These are phyloP conservation scores for Tachina fera DNA, from an alignment of 2,888 invertebrate genomes.

Conservation along the genomic window DNA sequence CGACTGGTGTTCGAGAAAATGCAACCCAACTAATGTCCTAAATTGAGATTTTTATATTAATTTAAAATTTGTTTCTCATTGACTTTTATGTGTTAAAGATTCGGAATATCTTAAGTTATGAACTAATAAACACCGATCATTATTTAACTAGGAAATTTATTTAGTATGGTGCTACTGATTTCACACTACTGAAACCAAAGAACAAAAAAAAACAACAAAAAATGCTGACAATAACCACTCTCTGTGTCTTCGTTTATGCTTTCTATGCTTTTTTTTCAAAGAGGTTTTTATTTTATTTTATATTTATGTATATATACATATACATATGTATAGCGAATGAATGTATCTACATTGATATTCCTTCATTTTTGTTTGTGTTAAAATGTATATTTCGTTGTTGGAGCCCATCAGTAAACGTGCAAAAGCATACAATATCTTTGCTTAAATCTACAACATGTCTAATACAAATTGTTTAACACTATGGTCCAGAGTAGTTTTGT, in stretches of 20 bases:
- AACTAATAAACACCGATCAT: not conserved
- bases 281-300: conserved; percentile 9
- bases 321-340: not conserved
- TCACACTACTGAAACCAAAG: conserved; percentile 2
- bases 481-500: conserved; percentile 60
- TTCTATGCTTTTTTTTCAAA: conserved; percentile 36
- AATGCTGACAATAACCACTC: conserved; percentile 45
- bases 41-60: too few species aligned
- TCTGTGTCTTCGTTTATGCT: conserved; percentile 37
- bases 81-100: not conserved
- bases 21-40: too few species aligned
- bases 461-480: conserved; percentile 71
- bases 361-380: conserved; percentile 31
- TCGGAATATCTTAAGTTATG: not conserved
- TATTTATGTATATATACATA: not conserved
- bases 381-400: conserved; percentile 51
- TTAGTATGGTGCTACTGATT: not conserved
- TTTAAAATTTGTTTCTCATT: too few species aligned
- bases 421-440: conserved; percentile 67
- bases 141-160: not conserved
- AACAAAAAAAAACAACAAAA: conserved; percentile 18
- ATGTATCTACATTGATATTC: not conserved
- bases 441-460: conserved; percentile 72
- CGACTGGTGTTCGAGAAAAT: too few species aligned
- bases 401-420: conserved; percentile 62